Base-by-base conservation (phyloP, 2,888 invertebrate species). In the Zele albiditarsus region DNA sequence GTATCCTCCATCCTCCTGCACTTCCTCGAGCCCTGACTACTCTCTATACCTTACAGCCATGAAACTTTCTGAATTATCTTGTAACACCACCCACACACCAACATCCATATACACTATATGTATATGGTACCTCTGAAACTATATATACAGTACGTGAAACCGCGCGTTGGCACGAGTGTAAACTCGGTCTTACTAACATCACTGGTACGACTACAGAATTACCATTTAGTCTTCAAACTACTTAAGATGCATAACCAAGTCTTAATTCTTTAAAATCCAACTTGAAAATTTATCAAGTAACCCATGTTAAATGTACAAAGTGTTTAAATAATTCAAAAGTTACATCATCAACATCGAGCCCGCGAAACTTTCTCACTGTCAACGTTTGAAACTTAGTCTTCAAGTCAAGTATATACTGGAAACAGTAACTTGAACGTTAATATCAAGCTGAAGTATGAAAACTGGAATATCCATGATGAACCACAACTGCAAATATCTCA, bases 1-100 rank as follows among this genome's bases (percentile, higher is more conserved):
- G 42, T 49, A 12, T 27, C 42, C 46, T 20, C n/a, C 65, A 25
- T 49, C 23, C 46, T 28, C 31, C 46, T 68, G 12, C 28, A n/a
- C 53, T 31, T 68, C 23, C 57, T 69, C 53, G 31, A 33, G 23
- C 6, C 28, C 31, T 57, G 28, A 20, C 28, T 23, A 23, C 23
- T 53, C 57, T 38, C 33, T 69, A 31, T 42, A 60, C 62, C 60
- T 46, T 60, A 62, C 60, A 60, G 60, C 57, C 71, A 33, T n/a
- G 71, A 78, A 86, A 86, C 85, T 86, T 86, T 84, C 82, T 82
- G 84, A 85, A 86, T 86, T 85, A 86, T 85, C 85, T 83, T 83
- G 84, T 85, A 84, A 85, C 82, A 82, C 83, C 82, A 70, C 57
- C 82, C 79, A 80, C 82, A 74, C 79, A 79, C 80, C 49, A 33